These are phyloP conservation scores for Distichodus sexfasciatus DNA, from an alignment of 2,797 vertebrate species.

Conservation along the genomic window DNA sequence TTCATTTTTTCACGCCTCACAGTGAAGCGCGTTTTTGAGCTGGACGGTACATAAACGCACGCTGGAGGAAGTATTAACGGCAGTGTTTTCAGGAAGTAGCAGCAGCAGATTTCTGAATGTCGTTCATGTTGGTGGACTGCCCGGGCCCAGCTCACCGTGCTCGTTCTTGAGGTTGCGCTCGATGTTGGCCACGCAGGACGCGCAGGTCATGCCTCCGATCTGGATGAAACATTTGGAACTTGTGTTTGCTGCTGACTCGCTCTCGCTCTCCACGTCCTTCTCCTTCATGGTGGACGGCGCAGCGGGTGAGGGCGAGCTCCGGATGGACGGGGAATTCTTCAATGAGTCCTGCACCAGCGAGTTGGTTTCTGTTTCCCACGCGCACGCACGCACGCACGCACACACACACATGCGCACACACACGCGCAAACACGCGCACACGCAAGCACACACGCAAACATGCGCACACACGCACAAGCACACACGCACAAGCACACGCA, in stretches of 20 bases:
- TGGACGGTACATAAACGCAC: no score
- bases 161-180: constrained; percentile 94
- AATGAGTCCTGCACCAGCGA: constrained; percentile 63
- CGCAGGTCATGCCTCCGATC: constrained; percentile 95
- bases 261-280: constrained; percentile 54
- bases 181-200: constrained; percentile 96
- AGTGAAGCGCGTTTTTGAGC: no score
- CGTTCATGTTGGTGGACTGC: no score
- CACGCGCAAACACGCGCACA: no score
- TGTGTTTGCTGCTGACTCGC: constrained; percentile 43
- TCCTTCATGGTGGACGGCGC: constrained; percentile 55
- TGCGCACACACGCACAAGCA: no score
- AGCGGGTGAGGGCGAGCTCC: constrained; percentile 32
- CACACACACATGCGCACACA: not conserved
- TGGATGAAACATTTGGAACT: constrained; percentile 91
- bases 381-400: not conserved
- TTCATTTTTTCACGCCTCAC: no score
- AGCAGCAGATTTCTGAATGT: not conserved
- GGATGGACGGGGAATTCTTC: constrained; percentile 49
- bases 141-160: constrained; percentile 78
- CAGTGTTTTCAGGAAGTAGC: no score
- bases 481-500: no score
- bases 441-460: no score
- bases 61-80: no score
- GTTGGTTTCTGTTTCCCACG: constrained; percentile 65